Evolutionary conservation across 2,797 vertebrate genomes (phyloP), one percentile per base, ranked within the genome.

Genomic region (Sphenopsis melanotis): DNA sequence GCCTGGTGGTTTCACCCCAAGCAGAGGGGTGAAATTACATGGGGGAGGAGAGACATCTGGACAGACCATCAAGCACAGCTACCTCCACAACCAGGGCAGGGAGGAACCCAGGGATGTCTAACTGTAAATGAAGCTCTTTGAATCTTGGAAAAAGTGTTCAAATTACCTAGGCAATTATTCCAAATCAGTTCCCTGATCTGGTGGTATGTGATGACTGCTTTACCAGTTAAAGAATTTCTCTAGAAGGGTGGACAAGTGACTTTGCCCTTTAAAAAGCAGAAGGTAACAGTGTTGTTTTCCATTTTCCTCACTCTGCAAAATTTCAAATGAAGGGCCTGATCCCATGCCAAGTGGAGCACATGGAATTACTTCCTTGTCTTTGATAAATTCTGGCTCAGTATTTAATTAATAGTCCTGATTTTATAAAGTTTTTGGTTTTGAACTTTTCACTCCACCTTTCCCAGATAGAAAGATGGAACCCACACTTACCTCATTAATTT

Each of bases 281-380:
- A 83, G 57, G 76, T 86, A 83, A 86, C 44, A 42, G 14, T 83
- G 37, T 86, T 92, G 59, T 93, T 92, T 92, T 69, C 90, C 50
- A 41, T 59, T 66, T 86, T 90, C 79, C 55, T 94, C 84, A 81
- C 69, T 57, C 89, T 93, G 79, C 82, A 63, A 81, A 92, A 60
- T 95, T 93, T 88, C 79, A 92, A 91, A 83, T 0, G 39, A 81
- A 72, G 89, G 69, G 47, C 91, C 92, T 94, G 87, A 93, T 92
- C 63, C 66, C 36, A 37, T 82, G 95, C 96, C 95, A 96, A 95
- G 72, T 92, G 61, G 70, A 93, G 87, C 95, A 95, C 94, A 93
- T 94, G 95, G 94, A 93, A 95, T 92, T 96, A 89, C 84, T 96
- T 95, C 94, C 82, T 88, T 95, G 82, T 80, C 94, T 96, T 96